Percentiles rank a stretch among this genome's conserved stretches.
Conservation (phyloP, 2,888 invertebrate genomes). For the Oligia strigilis region DNA sequence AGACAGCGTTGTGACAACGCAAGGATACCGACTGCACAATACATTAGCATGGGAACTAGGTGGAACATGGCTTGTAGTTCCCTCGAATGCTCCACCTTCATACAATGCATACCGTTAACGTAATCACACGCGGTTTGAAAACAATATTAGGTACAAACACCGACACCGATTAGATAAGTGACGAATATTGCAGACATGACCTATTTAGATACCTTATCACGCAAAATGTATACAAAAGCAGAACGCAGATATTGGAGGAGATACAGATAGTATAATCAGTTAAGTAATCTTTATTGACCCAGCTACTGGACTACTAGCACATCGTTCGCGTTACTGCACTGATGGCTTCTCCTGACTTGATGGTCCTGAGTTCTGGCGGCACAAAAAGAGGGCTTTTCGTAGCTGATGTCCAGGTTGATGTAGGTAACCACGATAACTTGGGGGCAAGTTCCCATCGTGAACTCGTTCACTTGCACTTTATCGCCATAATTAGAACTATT, state of each 20-base stretch:
- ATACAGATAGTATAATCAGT: constrained; percentile 22
- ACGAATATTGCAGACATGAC: constrained; percentile 56
- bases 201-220: constrained; percentile 55
- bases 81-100: constrained; percentile 1
- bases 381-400: background rate
- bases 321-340: background rate
- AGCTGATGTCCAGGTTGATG: background rate
- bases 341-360: background rate
- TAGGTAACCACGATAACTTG: background rate
- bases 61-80: constrained; percentile 8
- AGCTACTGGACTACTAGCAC: constrained; percentile 9
- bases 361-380: background rate
- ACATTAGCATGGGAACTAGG: constrained; percentile 40
- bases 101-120: constrained; percentile 15
- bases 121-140: constrained; percentile 6
- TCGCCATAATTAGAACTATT: background rate
- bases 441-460: too few relatives aligned
- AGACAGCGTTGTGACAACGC: constrained; percentile 7
- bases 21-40: constrained; percentile 40
- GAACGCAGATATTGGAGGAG: constrained; percentile 18
- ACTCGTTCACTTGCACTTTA: background rate
- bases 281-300: constrained; percentile 30
- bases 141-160: constrained; percentile 7
- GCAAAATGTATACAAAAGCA: constrained; percentile 21
- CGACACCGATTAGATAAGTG: constrained; percentile 37